phyloP scores from a whole-genome alignment of 2,797 vertebrate species.

The Australoheros facetus region DNA sequence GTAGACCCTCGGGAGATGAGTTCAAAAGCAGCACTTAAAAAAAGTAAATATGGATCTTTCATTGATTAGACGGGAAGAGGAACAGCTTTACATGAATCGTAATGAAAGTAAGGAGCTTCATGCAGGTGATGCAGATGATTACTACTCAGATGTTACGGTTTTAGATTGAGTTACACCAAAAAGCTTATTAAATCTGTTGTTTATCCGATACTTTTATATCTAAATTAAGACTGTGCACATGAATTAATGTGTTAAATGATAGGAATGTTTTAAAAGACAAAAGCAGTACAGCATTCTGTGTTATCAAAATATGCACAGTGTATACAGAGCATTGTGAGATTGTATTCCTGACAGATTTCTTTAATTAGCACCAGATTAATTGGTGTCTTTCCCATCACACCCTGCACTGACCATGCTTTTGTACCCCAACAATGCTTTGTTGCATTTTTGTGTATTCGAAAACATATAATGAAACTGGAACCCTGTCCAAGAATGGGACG shows the following conservation, averaged over 20 bases:
- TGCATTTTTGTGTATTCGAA: neutral
- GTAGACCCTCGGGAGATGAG: neutral
- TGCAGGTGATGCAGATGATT: too few species aligned
- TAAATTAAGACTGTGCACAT: neutral
- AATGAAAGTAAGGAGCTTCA: neutral
- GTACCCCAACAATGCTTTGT: neutral
- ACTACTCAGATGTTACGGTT: neutral
- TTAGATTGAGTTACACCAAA: neutral
- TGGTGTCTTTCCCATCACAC: neutral
- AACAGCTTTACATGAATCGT: neutral
- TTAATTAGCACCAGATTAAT: neutral
- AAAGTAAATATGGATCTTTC: neutral
- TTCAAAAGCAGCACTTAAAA: neutral
- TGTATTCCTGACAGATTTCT: neutral
- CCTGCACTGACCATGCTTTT: neutral
- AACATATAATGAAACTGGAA: neutral
- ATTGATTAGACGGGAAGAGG: neutral
- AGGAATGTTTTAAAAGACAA: neutral
- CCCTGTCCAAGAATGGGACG: slow-evolving; percentile 33
- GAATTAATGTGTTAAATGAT: neutral
- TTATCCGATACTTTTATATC: neutral
- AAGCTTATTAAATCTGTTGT: neutral
- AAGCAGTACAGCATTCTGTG: neutral
- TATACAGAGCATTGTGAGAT: too few species aligned
- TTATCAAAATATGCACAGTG: neutral